A percentile compares a stretch with the other conserved stretches of the same genome.
These are phyloP conservation scores for Oasisia sp. DNA, from an alignment of 2,888 invertebrate species.

Conservation along the genomic window DNA sequence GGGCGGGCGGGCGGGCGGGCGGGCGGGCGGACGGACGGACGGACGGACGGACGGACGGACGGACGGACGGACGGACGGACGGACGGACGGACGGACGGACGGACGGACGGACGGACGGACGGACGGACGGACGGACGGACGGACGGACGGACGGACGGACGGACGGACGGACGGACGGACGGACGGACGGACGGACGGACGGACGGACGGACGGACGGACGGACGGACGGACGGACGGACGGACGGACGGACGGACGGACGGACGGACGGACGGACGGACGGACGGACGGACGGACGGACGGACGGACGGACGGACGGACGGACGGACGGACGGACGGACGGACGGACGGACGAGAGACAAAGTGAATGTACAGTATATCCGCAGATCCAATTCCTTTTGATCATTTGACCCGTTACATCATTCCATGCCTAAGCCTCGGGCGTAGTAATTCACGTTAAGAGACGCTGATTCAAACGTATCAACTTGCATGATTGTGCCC, in stretches of 20 bases:
- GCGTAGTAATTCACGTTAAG: no score
- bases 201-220: no score
- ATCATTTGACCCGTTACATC: no score
- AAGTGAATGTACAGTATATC: no score
- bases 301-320: background rate
- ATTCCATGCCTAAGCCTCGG: no score
- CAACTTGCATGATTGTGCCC: no score
- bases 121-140: background rate
- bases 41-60: background rate
- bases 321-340: background rate
- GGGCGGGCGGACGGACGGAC: background rate
- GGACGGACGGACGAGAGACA: background rate
- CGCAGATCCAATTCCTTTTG: no score
- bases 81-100: background rate
- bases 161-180: no score
- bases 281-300: background rate
- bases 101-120: background rate
- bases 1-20: no score
- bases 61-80: background rate
- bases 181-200: no score
- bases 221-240: background rate
- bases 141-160: constrained; percentile 14
- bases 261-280: background rate
- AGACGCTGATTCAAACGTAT: no score
- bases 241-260: background rate